Conservation (phyloP, 2,888 invertebrate species). For the Oxystoma pomonae region DNA sequence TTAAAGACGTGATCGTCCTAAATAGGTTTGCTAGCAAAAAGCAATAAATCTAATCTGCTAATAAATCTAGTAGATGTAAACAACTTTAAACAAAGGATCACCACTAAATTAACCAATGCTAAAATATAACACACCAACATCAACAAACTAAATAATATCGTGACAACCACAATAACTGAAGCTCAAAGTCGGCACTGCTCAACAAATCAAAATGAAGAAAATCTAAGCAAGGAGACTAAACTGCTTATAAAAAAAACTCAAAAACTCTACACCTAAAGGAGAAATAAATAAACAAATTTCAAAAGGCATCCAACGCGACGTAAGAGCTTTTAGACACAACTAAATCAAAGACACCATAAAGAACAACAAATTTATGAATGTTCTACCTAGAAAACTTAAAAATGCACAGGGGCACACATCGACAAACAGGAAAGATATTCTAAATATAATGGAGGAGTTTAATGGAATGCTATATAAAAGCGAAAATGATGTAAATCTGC, state of each 20-base stretch:
- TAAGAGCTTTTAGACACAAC: no score
- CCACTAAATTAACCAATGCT: not conserved
- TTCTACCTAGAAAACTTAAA: no score
- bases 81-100: not conserved
- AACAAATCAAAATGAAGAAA: not conserved
- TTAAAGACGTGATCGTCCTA: conserved; percentile 6
- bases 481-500: no score
- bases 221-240: not conserved
- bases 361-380: no score
- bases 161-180: not conserved
- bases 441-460: no score
- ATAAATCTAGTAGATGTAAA: not conserved
- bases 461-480: no score
- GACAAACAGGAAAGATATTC: no score
- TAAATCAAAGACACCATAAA: no score
- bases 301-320: no score
- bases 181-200: not conserved
- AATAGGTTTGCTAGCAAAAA: conserved; percentile 3
- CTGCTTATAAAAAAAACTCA: not conserved
- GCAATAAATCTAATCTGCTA: conserved; percentile 3
- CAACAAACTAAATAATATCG: not conserved
- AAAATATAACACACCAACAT: not conserved
- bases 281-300: no score
- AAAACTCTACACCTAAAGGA: no score
- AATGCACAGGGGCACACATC: no score